A percentile compares a stretch with the other conserved stretches of the same genome.
These are phyloP conservation scores for Phylloscopus collybita DNA, from an alignment of 2,797 vertebrate genomes.

Conservation along the genomic window DNA sequence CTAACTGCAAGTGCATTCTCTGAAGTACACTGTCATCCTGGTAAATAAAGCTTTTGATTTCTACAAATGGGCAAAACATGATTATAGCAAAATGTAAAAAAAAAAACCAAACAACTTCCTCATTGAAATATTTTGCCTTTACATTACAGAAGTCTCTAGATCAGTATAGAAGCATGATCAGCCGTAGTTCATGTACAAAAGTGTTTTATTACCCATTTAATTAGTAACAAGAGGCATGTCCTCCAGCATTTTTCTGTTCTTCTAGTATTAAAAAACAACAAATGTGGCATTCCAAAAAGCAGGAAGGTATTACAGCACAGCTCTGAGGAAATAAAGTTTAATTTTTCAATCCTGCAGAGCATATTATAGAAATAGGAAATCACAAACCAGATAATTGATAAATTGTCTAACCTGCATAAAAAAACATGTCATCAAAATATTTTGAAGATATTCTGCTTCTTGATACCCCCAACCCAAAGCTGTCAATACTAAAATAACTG, in stretches of 20 bases:
- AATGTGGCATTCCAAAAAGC: neutral
- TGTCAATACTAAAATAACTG: neutral
- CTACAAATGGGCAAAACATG: neutral
- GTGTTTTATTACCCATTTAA: neutral
- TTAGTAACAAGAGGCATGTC: neutral
- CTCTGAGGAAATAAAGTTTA: neutral
- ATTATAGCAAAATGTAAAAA: neutral
- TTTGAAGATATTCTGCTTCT: neutral
- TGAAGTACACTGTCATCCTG: neutral
- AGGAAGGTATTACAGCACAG: neutral
- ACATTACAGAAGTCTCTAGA: neutral
- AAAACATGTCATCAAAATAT: neutral
- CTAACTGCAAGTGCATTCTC: neutral
- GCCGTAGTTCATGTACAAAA: neutral
- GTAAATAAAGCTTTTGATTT: neutral
- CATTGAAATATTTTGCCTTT: neutral
- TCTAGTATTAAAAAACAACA: neutral
- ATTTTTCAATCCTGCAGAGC: neutral
- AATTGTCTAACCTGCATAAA: neutral
- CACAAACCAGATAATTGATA: neutral
- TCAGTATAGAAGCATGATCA: neutral
- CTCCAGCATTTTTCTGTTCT: neutral
- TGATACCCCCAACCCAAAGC: neutral
- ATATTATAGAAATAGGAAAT: neutral
- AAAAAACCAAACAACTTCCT: neutral